Evolutionary conservation across 1,140 invertebrate species (phyloP).

Genomic region (Agraylea sexmaculata): DNA sequence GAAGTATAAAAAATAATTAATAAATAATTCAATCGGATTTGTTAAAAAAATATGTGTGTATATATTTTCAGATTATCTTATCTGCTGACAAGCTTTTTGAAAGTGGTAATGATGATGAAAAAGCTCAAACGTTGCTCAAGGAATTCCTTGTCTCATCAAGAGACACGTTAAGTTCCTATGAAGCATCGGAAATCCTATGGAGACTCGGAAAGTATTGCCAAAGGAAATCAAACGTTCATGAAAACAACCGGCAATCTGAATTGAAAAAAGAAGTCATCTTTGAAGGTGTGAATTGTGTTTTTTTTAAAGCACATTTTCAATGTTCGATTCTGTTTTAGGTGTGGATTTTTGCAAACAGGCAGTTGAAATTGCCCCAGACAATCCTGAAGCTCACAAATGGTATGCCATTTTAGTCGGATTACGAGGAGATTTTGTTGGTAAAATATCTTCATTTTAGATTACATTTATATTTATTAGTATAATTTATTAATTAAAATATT

Average conservation of each 20-base stretch:
- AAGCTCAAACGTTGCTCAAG: conserved; percentile 20
- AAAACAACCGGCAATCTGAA: conserved; percentile 32
- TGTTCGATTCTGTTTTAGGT: conserved; percentile 39
- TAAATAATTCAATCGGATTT: no score
- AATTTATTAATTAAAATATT: no score
- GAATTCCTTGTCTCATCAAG: conserved; percentile 25
- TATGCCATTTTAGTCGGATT: conserved; percentile 60
- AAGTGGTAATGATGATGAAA: conserved; percentile 23
- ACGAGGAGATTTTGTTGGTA: conserved; percentile 21
- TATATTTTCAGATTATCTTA: conserved; percentile 21
- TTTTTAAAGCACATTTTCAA: conserved; percentile 5
- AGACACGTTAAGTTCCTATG: conserved; percentile 31
- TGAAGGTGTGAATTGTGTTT: conserved; percentile 41
- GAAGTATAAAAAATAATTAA: no score
- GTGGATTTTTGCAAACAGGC: conserved; percentile 47
- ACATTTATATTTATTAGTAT: no score
- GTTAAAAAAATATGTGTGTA: no score
- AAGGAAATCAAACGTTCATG: conserved; percentile 33
- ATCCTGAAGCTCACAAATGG: conserved; percentile 65
- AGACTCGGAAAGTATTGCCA: conserved; percentile 54
- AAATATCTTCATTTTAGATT: no score
- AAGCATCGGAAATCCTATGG: conserved; percentile 48
- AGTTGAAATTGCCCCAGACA: conserved; percentile 40
- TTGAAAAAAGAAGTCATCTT: conserved; percentile 42
- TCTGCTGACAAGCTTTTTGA: conserved; percentile 20